phyloP scores from a whole-genome alignment of 30 jellyfish, hydroid and myxozoan species.

The Haliclystus octoradiatus region DNA sequence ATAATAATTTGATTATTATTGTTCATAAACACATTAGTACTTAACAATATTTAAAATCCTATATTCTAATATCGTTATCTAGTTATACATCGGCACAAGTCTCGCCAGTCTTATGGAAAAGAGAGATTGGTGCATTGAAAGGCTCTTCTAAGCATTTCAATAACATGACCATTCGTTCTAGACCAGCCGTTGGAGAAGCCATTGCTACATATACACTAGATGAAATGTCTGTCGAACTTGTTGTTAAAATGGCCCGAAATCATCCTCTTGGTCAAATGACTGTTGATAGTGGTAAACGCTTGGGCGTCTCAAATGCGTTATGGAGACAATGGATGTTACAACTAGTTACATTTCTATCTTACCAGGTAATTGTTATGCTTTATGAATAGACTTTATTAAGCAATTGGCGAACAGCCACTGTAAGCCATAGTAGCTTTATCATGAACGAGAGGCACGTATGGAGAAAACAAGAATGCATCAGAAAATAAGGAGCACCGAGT shows the following conservation, averaged over 20 bases:
- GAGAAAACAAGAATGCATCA: too few relatives aligned
- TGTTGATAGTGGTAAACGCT: slow-evolving; percentile 91
- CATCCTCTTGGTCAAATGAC: slow-evolving; percentile 82
- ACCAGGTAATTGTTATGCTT: slow-evolving; percentile 47
- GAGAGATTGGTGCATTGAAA: slow-evolving; percentile 46
- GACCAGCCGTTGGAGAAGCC: slow-evolving; percentile 90
- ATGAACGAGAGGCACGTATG: too few relatives aligned
- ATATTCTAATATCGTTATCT: too few relatives aligned
- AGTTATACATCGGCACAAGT: slow-evolving; percentile 27
- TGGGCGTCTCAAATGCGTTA: slow-evolving; percentile 84
- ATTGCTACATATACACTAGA: slow-evolving; percentile 85
- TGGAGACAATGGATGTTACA: slow-evolving; percentile 99
- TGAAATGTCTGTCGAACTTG: slow-evolving; percentile 88
- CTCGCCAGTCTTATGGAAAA: slow-evolving; percentile 75
- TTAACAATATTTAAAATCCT: too few relatives aligned
- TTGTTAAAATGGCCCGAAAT: slow-evolving; percentile 66
- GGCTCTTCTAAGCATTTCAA: slow-evolving; percentile 21
- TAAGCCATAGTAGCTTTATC: too few relatives aligned
- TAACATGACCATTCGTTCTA: slow-evolving; percentile 75
- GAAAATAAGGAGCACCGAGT: too few relatives aligned
- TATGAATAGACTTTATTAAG: too few relatives aligned
- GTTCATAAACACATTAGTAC: too few relatives aligned
- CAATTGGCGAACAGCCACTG: too few relatives aligned
- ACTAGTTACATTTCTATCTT: slow-evolving; percentile 67
- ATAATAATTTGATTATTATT: too few relatives aligned